Conservation (phyloP, 2,888 invertebrate species). For the Diloba caeruleocephala region DNA sequence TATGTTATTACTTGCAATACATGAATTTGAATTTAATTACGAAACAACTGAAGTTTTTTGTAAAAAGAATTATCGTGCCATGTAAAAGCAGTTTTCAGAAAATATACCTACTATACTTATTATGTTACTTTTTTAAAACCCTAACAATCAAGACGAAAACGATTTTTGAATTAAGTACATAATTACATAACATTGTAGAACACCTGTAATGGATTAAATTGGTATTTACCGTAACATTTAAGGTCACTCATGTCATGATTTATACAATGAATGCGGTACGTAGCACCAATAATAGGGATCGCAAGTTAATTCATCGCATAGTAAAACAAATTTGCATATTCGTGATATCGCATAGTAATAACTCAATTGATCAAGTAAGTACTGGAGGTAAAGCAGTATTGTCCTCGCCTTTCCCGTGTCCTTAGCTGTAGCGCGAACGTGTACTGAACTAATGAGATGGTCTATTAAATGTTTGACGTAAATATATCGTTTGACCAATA, state of each 20-base stretch:
- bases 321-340: conserved; percentile 70
- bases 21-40: too few relatives aligned
- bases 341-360: conserved; percentile 74
- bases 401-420: conserved; percentile 76
- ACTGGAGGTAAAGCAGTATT: conserved; percentile 53
- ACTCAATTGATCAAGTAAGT: conserved; percentile 65
- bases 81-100: too few relatives aligned
- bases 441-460: conserved; percentile 83
- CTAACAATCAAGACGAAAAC: conserved; percentile 3
- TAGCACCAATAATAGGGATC: conserved; percentile 65
- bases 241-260: conserved; percentile 53
- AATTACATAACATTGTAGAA: conserved; percentile 27
- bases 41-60: too few relatives aligned
- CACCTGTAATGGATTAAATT: conserved; percentile 38
- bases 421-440: conserved; percentile 79
- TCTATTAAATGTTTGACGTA: conserved; percentile 79
- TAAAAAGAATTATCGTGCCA: too few relatives aligned
- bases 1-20: too few relatives aligned
- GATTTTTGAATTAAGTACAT: conserved; percentile 36
- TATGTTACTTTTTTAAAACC: too few relatives aligned
- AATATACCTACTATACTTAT: too few relatives aligned
- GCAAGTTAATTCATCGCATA: conserved; percentile 66
- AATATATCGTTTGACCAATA: conserved; percentile 69
- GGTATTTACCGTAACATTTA: conserved; percentile 55
- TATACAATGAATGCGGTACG: conserved; percentile 60